These are phyloP conservation scores for Novumbra hubbsi DNA, from an alignment of 2,797 vertebrate genomes.

Conservation along the genomic window DNA sequence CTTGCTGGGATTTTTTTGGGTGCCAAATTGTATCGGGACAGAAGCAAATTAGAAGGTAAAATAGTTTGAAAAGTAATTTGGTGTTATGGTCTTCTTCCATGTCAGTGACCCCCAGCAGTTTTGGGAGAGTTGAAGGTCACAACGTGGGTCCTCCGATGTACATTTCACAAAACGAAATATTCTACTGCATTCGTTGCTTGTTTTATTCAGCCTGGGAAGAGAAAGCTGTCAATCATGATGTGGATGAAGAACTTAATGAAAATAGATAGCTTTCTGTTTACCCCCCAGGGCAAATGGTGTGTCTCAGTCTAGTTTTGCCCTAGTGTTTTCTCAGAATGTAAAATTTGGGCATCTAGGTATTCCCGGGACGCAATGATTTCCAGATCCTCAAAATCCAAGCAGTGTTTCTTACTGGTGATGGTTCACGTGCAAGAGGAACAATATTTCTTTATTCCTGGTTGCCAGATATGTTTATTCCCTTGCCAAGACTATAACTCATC, in stretches of 20 bases:
- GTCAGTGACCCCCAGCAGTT: too few relatives aligned
- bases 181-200: background rate
- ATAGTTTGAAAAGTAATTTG: too few relatives aligned
- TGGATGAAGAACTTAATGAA: constrained; percentile 1
- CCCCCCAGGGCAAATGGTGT: background rate
- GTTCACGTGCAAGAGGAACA: background rate
- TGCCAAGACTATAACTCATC: background rate
- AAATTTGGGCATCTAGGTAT: background rate
- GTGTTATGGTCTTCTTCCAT: too few relatives aligned
- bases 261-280: background rate
- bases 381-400: background rate
- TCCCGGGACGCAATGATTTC: background rate
- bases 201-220: background rate
- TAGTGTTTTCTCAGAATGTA: background rate
- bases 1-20: too few relatives aligned
- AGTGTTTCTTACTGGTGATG: background rate
- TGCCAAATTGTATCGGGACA: too few relatives aligned
- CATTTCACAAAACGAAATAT: too few relatives aligned
- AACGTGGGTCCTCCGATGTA: too few relatives aligned
- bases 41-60: too few relatives aligned
- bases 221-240: background rate
- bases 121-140: too few relatives aligned
- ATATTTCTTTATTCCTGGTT: constrained; percentile 21
- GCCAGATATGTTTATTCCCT: background rate
- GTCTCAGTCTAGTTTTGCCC: background rate